A percentile compares a stretch with the other conserved stretches of the same genome.
Conservation (phyloP, 2,888 invertebrate genomes). For the Caenorhabditis uteleia region DNA sequence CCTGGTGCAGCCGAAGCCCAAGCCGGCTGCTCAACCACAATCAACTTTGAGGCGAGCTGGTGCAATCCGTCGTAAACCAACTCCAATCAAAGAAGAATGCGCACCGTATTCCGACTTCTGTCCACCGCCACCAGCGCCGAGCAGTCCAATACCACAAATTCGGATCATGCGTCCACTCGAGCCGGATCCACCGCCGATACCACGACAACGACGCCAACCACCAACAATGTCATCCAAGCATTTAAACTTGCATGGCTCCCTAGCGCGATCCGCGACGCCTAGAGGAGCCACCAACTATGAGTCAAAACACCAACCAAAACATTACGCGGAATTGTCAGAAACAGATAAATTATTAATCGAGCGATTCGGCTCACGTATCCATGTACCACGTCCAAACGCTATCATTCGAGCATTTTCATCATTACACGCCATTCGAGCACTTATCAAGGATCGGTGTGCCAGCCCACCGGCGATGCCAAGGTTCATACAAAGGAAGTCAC, state of each 20-base stretch:
- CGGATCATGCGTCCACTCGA: conserved; percentile 30
- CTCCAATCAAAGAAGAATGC: conserved; percentile 30
- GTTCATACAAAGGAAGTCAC: conserved; percentile 30
- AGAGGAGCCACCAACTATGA: conserved; percentile 47
- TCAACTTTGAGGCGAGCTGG: conserved; percentile 36
- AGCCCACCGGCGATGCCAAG: conserved; percentile 17
- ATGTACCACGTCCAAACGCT: conserved; percentile 53
- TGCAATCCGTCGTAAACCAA: conserved; percentile 41
- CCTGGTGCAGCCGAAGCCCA: conserved; percentile 35
- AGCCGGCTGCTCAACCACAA: conserved; percentile 19
- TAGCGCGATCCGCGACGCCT: conserved; percentile 58
- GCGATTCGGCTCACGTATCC: conserved; percentile 50
- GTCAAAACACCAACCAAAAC: conserved; percentile 30
- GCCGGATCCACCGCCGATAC: conserved; percentile 35
- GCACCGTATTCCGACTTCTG: conserved; percentile 46
- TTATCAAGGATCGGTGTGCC: conserved; percentile 29
- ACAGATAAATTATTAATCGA: conserved; percentile 56
- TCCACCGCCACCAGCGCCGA: conserved; percentile 18
- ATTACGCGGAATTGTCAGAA: conserved; percentile 51
- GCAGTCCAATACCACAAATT: conserved; percentile 28
- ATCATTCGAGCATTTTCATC: conserved; percentile 48
- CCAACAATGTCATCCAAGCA: conserved; percentile 30
- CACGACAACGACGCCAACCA: conserved; percentile 25
- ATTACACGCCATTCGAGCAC: conserved; percentile 32
- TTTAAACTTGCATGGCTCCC: conserved; percentile 57